phyloP scores from a whole-genome alignment of 2,797 vertebrate genomes.

The Arnoldichthys spilopterus region DNA sequence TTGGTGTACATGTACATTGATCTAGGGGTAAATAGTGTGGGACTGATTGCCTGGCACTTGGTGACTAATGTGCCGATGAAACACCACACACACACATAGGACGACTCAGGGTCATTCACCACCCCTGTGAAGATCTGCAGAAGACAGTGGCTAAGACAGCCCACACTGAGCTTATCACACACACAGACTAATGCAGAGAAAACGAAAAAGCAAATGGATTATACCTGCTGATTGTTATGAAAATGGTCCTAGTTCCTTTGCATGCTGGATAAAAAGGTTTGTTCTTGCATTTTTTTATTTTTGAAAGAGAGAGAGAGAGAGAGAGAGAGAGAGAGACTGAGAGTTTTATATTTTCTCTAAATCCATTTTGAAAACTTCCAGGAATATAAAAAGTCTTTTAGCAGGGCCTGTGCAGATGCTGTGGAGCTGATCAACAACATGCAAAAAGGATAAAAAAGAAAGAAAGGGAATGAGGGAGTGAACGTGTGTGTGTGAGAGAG shows the following conservation, averaged over 20 bases:
- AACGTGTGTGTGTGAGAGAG: conserved; percentile 21
- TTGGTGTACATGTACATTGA: conserved; percentile 35
- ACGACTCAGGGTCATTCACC: conserved; percentile 48
- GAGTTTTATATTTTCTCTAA: conserved; percentile 37
- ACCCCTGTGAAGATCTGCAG: conserved; percentile 33
- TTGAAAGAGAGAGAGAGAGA: background rate
- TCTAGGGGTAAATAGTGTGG: conserved; percentile 42
- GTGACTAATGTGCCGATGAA: conserved; percentile 53
- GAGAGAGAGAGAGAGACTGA: background rate
- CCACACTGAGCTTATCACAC: conserved; percentile 44
- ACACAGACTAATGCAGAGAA: conserved; percentile 32
- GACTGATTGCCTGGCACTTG: conserved; percentile 49
- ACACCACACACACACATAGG: conserved; percentile 17
- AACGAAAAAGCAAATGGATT: conserved; percentile 45
- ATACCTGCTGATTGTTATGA: conserved; percentile 49
- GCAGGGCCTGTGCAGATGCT: conserved; percentile 1
- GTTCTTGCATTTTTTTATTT: conserved; percentile 1
- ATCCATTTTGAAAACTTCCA: conserved; percentile 46
- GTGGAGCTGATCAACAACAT: conserved; percentile 24
- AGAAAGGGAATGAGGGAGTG: background rate
- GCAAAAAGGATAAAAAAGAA: conserved; percentile 39
- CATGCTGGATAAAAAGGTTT: conserved; percentile 17
- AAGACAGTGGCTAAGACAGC: conserved; percentile 29
- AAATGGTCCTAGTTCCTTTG: conserved; percentile 29
- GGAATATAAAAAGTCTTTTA: conserved; percentile 32